Percentiles rank a stretch among this genome's conserved stretches.
Conservation (phyloP, 1,140 invertebrate genomes). For the Drosophila nigromelanica region DNA sequence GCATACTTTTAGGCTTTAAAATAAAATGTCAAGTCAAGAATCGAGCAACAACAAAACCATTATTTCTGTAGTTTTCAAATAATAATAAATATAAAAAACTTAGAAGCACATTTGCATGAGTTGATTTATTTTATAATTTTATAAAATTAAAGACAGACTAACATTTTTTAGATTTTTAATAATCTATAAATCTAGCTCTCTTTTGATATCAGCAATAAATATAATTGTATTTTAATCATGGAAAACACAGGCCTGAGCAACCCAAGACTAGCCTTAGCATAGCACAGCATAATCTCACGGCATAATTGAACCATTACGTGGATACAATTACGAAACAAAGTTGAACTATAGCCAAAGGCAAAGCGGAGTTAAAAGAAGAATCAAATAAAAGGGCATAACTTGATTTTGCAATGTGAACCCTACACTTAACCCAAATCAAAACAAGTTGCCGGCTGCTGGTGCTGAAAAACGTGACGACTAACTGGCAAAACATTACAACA, state of each 20-base stretch:
- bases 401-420: slow-evolving; percentile 38
- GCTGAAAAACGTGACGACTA: slow-evolving; percentile 60
- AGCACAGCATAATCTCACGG: slow-evolving; percentile 1
- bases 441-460: slow-evolving; percentile 26
- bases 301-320: slow-evolving; percentile 29
- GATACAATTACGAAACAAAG: slow-evolving; percentile 26
- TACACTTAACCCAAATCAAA: slow-evolving; percentile 44
- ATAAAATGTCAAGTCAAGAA: background rate
- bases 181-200: too few species aligned
- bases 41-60: too few species aligned
- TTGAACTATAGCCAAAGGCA: slow-evolving; percentile 42
- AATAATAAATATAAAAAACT: too few species aligned
- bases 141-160: too few species aligned
- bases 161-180: too few species aligned
- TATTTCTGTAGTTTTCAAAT: too few species aligned
- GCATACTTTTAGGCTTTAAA: slow-evolving; percentile 30
- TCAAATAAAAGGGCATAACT: slow-evolving; percentile 6
- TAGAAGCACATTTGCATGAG: too few species aligned
- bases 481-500: slow-evolving; percentile 29
- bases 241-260: background rate
- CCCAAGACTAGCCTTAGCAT: background rate
- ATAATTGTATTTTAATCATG: too few species aligned
- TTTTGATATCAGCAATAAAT: too few species aligned
- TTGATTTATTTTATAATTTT: too few species aligned
- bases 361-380: slow-evolving; percentile 1